Conservation (phyloP, 2,113 vertebrate genomes). For the Sardina pilchardus region DNA sequence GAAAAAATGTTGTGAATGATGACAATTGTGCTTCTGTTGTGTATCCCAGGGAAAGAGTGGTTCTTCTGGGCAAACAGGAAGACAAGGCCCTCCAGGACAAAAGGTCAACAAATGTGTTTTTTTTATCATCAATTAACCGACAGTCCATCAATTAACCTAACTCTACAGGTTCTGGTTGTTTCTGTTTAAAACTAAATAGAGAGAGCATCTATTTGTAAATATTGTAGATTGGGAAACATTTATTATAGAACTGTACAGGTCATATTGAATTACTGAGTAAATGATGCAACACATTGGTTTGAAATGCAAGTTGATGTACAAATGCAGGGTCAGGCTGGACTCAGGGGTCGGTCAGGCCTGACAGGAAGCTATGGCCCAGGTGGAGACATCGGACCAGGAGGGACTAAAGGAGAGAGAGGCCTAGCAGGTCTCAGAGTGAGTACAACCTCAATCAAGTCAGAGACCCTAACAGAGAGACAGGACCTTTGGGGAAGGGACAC, state of each 20-base stretch:
- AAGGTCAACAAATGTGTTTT: slow-evolving; percentile 60
- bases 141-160: background rate
- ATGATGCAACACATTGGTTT: background rate
- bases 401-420: slow-evolving; percentile 65
- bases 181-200: background rate
- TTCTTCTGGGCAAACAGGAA: slow-evolving; percentile 60
- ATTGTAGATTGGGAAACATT: background rate
- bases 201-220: background rate
- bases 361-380: slow-evolving; percentile 65
- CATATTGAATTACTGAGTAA: background rate
- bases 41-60: slow-evolving; percentile 64
- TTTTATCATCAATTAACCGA: background rate
- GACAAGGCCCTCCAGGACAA: slow-evolving; percentile 59
- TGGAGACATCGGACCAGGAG: slow-evolving; percentile 61
- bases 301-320: background rate
- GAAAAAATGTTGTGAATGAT: background rate
- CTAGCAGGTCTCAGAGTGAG: slow-evolving; percentile 60
- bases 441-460: background rate
- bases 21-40: background rate
- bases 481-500: background rate
- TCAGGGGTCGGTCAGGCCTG: slow-evolving; percentile 55
- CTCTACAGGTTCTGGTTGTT: background rate
- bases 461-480: background rate
- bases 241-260: too few relatives aligned
- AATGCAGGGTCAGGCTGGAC: slow-evolving; percentile 64